Percentiles rank a stretch among this genome's conserved stretches.
Conservation (phyloP, 2,797 vertebrate species). For the Chelon auratus region DNA sequence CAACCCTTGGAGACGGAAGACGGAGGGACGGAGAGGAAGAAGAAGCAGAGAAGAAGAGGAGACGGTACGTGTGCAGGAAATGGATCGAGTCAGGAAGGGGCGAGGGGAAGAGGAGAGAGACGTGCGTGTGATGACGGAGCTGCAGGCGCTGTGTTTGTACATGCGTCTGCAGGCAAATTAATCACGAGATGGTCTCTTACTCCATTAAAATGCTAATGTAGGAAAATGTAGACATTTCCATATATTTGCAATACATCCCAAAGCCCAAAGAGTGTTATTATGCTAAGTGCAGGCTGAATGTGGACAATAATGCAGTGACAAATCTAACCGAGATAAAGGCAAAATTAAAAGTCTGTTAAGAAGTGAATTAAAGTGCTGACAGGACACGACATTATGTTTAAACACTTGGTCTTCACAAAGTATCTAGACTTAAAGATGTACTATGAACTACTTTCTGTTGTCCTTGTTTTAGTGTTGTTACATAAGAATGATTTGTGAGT, state of each 20-base stretch:
- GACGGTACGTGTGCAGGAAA: conserved; percentile 54
- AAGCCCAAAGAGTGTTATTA: conserved; percentile 64
- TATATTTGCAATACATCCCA: conserved; percentile 77
- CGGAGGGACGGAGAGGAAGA: background rate
- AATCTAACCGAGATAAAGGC: conserved; percentile 44
- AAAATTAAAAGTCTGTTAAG: conserved; percentile 53
- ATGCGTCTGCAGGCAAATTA: conserved; percentile 79
- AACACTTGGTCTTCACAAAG: background rate
- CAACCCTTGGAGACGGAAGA: conserved; percentile 31
- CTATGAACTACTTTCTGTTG: background rate
- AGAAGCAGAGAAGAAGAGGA: conserved; percentile 17
- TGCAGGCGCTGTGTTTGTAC: conserved; percentile 78
- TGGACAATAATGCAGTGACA: conserved; percentile 48
- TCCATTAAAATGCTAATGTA: conserved; percentile 86
- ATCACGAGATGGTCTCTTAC: conserved; percentile 73
- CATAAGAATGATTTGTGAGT: no score
- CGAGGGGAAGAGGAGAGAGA: conserved; percentile 52
- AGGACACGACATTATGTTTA: background rate
- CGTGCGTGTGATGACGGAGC: conserved; percentile 66
- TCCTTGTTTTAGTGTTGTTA: no score
- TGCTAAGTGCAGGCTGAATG: conserved; percentile 59
- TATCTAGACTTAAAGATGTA: background rate
- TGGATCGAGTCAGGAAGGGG: conserved; percentile 31
- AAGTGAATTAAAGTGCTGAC: conserved; percentile 27
- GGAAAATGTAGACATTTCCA: conserved; percentile 77